Base-by-base conservation (phyloP, 2,113 vertebrate species). In the Gadus macrocephalus region DNA sequence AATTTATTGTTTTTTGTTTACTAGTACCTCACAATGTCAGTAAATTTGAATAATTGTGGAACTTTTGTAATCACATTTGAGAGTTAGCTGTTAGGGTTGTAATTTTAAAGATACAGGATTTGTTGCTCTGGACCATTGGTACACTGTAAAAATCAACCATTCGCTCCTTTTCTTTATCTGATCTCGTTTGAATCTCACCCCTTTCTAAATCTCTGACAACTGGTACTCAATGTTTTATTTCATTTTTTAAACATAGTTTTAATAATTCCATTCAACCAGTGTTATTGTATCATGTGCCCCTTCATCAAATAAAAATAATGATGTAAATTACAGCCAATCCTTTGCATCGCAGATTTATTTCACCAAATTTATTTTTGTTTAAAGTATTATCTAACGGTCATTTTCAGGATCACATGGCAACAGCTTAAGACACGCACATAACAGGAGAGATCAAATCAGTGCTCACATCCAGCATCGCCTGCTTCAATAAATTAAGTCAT, bases 401-500 rank as follows among this genome's bases (percentile, higher is more conserved):
- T 79, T 76, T 74, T 73, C 70, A 79, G 81, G 77, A 85, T 86
- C 78, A 83, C 77, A 81, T 86, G 74, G 80, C 55, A 68, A 80
- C 42, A 49, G 75, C 71, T 81, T 73, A 74, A 85, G 67, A 72
- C 68, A 83, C 82, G 79, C 60, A 83, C 81, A 72, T 69, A 69
- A 69, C 17, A 72, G 66, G 59, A 78, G 72, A 70, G 61, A 70
- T 86, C 49, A 63, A 69, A 83, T 89, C 86, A 90, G 85, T 90
- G 87, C 87, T 88, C 74, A 79, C 67, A 77, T 73, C 65, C 65
- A 86, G 81, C 88, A 72, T 72, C 19, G 27, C 65, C 73, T 2
- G 80, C 65, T 88, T 88, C 82, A 87, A 91, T 91, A 92, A 92
- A 89, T 90, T 83, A 83, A 78, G n/a, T 69, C 15, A 53, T 60